These are phyloP conservation scores for Himalopsyche anomala DNA, from an alignment of 2,888 invertebrate species.

Conservation along the genomic window DNA sequence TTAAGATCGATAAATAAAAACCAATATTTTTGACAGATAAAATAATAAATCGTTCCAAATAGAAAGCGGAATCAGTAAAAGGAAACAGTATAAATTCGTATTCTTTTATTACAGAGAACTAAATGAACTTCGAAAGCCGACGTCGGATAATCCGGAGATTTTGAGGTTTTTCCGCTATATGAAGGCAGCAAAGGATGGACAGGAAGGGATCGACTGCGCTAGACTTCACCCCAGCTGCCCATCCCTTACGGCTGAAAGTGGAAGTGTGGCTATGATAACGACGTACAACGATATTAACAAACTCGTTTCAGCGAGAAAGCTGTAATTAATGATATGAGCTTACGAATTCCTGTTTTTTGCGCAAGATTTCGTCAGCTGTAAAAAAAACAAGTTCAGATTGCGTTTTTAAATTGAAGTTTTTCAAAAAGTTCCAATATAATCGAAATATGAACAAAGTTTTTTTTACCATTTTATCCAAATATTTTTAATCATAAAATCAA, in stretches of 20 bases:
- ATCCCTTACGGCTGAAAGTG: constrained; percentile 78
- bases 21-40: too few relatives aligned
- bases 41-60: too few relatives aligned
- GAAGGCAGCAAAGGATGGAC: constrained; percentile 92
- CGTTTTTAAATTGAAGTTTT: too few relatives aligned
- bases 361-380: too few relatives aligned
- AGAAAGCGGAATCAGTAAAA: too few relatives aligned
- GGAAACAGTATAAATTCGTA: background rate
- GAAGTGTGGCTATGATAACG: constrained; percentile 89
- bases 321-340: constrained; percentile 67
- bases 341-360: too few relatives aligned
- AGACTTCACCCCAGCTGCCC: constrained; percentile 82
- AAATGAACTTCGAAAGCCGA: constrained; percentile 89
- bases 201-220: constrained; percentile 86
- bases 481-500: too few relatives aligned
- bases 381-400: too few relatives aligned
- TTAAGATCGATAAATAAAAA: too few relatives aligned
- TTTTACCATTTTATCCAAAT: too few relatives aligned
- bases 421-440: too few relatives aligned
- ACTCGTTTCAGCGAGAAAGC: constrained; percentile 87
- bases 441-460: too few relatives aligned
- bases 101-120: constrained; percentile 80
- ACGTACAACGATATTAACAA: constrained; percentile 93
- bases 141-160: constrained; percentile 91
- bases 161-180: constrained; percentile 93